A percentile compares a stretch with the other conserved stretches of the same genome.
Evolutionary conservation across 2,113 vertebrate species (phyloP).

Genomic region (Neoarius graeffei): DNA sequence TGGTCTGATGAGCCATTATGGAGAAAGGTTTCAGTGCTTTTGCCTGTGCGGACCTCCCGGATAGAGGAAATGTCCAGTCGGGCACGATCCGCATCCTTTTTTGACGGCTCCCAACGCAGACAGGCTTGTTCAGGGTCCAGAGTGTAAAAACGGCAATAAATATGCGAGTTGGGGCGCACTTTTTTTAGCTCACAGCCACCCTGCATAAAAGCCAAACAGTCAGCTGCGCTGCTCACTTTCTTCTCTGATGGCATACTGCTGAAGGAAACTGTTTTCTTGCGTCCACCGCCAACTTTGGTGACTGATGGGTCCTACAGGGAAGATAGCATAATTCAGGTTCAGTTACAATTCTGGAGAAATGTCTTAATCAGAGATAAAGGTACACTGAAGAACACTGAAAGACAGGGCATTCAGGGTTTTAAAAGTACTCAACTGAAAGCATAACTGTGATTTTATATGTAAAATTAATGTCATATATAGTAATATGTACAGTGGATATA

Average conservation of each 20-base stretch:
- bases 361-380: slow-evolving; percentile 18
- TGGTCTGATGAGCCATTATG: slow-evolving; percentile 91
- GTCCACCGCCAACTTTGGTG: slow-evolving; percentile 83
- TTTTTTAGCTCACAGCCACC: slow-evolving; percentile 97
- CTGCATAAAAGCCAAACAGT: slow-evolving; percentile 98
- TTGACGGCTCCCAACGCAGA: slow-evolving; percentile 96
- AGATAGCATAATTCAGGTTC: slow-evolving; percentile 28
- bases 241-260: slow-evolving; percentile 99
- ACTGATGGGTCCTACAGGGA: slow-evolving; percentile 86
- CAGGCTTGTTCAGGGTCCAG: slow-evolving; percentile 90
- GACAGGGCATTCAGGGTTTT: not conserved
- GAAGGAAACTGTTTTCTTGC: slow-evolving; percentile 98
- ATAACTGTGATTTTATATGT: not conserved
- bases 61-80: slow-evolving; percentile 88
- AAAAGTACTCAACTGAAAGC: not conserved
- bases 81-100: slow-evolving; percentile 92
- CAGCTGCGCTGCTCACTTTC: slow-evolving; percentile 92
- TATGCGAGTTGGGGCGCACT: slow-evolving; percentile 89
- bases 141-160: slow-evolving; percentile 96
- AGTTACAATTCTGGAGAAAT: not conserved
- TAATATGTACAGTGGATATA: no score
- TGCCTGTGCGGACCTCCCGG: slow-evolving; percentile 92
- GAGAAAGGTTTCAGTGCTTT: slow-evolving; percentile 95
- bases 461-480: not conserved
- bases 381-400: not conserved